Conservation (phyloP, 2,888 invertebrate species). For the Protonemura montana region DNA sequence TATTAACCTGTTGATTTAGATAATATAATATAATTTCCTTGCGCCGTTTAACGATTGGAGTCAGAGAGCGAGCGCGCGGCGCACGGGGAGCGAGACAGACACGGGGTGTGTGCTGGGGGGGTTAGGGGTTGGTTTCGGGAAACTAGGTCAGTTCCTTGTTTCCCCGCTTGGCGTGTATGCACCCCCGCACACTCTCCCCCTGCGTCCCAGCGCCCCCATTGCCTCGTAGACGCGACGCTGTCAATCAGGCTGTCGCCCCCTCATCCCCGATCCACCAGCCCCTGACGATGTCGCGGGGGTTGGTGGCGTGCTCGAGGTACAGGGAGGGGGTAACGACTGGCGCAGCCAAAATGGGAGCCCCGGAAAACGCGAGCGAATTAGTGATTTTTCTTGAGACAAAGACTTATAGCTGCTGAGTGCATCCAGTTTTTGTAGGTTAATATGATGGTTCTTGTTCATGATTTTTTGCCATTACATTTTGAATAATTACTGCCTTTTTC, state of each 20-base stretch:
- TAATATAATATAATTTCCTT: neutral
- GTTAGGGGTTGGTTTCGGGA: neutral
- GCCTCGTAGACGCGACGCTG: neutral
- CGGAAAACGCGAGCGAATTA: neutral
- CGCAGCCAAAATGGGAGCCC: neutral
- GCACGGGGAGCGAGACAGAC: neutral
- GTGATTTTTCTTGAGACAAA: slow-evolving; percentile 12
- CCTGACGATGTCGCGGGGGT: neutral
- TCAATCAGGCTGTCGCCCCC: neutral
- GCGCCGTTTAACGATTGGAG: neutral
- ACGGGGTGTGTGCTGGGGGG: neutral
- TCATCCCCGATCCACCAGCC: neutral
- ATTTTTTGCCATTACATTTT: no score
- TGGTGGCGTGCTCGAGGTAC: neutral
- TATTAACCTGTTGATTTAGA: slow-evolving; percentile 12
- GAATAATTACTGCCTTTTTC: no score
- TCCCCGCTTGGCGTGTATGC: neutral
- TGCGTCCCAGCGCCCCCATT: neutral
- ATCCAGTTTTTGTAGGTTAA: neutral
- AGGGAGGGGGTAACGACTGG: neutral
- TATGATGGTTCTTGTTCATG: no score
- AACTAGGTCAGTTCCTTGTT: slow-evolving; percentile 12
- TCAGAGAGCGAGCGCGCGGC: neutral
- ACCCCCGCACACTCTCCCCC: neutral
- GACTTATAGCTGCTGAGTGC: neutral